Base-by-base conservation (phyloP, 2,888 invertebrate genomes). In the Hanleya hanleyi region DNA sequence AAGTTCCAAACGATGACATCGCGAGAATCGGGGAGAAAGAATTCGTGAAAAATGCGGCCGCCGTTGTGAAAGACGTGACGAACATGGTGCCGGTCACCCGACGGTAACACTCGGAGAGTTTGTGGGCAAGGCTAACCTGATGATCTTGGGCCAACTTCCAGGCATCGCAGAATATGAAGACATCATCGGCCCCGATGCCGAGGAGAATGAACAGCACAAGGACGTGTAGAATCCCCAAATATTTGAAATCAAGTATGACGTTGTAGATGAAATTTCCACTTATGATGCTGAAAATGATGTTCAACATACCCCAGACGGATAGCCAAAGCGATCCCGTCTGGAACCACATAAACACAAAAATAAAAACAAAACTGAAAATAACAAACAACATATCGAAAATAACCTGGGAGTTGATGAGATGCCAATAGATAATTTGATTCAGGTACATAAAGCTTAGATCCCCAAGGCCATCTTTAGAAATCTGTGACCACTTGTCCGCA, bases 21-120 rank as follows among this genome's bases (percentile, higher is more conserved):
- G 77, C 71, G 6, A 81, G 69, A 12, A 81, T 33, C 15, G 78
- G 80, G 4, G 77, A 83, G 51, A 74, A 65, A 15, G 82, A 64
- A 67, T 71, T 81, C 33, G 70, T 75, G 38, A 81, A 66, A 71
- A 81, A 78, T 9, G 77, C 77, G 1, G 61, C 50, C n/a, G 69
- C 64, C 29, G 77, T 77, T n/a, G 77, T 78, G 18, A 73, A 26
- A 32, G 77, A 77, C n/a, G 77, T 77, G n/a, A 78, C 66, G 15
- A 77, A 66, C 69, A 78, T 77, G 33, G 73, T 65, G 36, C 66
- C 47, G 2, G 57, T 68, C 2, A 69, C 73, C 33, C 71, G 75
- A 15, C 69, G 41, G 32, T 78, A 77, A 26, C 66, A 66, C 36
- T 37, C 69, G 12, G 77, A 41, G 29, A 70, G 37, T 47, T 65